phyloP scores from a whole-genome alignment of 2,888 invertebrate genomes.

The Mimumesa dahlbomi region DNA sequence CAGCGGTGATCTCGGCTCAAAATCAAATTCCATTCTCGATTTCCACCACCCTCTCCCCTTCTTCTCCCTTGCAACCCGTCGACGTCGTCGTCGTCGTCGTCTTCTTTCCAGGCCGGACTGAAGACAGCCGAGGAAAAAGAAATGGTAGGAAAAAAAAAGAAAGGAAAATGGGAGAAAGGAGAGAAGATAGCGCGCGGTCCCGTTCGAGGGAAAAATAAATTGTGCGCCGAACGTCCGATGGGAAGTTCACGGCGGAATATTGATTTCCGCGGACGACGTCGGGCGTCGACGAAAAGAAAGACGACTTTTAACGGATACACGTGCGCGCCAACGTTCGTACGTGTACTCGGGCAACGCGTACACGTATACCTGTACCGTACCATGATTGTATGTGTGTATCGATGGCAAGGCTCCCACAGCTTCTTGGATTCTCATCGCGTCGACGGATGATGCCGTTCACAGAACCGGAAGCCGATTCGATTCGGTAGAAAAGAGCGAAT shows the following conservation, averaged over 20 bases:
- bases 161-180: slow-evolving; percentile 20
- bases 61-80: too few relatives aligned
- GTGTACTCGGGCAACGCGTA: not conserved
- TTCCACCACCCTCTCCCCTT: slow-evolving; percentile 21
- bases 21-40: slow-evolving; percentile 62
- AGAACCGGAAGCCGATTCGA: slow-evolving; percentile 65
- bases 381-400: not conserved
- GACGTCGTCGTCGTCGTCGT: too few relatives aligned
- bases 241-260: slow-evolving; percentile 62
- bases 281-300: slow-evolving; percentile 37
- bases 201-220: slow-evolving; percentile 57
- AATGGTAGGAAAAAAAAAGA: slow-evolving; percentile 19
- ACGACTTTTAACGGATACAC: slow-evolving; percentile 57
- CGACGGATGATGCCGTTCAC: slow-evolving; percentile 62
- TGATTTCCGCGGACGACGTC: slow-evolving; percentile 59
- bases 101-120: slow-evolving; percentile 10
- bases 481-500: slow-evolving; percentile 45
- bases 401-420: slow-evolving; percentile 16
- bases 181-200: slow-evolving; percentile 50
- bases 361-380: slow-evolving; percentile 9
- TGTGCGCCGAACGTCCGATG: slow-evolving; percentile 49
- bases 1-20: slow-evolving; percentile 37
- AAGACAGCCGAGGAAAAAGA: slow-evolving; percentile 10
- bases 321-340: not conserved
- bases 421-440: slow-evolving; percentile 61